Percentiles rank a stretch among this genome's conserved stretches.
phyloP scores from a whole-genome alignment of 2,113 vertebrate genomes.

The Vulpes lagopus region DNA sequence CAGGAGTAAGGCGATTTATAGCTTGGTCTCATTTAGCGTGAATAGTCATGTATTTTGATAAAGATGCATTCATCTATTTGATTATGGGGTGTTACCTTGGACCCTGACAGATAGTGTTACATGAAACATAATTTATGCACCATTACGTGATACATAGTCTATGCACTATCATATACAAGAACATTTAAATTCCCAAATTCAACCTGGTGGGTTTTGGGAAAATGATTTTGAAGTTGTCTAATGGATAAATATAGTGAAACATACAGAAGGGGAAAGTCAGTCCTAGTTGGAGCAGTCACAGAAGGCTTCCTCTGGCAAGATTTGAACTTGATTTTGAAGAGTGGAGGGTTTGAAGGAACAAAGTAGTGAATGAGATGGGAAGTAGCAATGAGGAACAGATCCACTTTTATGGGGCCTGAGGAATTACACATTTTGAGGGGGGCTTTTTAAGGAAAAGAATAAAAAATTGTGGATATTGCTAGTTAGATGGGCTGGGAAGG shows the following conservation, averaged over 20 bases:
- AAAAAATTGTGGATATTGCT: background rate
- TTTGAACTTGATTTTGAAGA: background rate
- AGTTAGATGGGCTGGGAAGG: background rate
- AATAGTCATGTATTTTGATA: background rate
- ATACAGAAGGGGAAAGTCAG: background rate
- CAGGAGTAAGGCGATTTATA: background rate
- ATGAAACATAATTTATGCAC: background rate
- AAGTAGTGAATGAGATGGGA: background rate
- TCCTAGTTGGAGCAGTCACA: background rate
- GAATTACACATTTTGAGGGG: background rate
- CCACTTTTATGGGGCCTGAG: background rate
- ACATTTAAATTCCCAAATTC: background rate
- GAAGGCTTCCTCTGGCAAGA: background rate
- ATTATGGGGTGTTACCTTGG: background rate
- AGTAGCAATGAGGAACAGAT: background rate
- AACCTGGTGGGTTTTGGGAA: background rate
- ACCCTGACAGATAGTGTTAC: background rate
- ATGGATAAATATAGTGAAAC: background rate
- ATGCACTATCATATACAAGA: background rate
- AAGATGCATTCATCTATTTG: background rate
- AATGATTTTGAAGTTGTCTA: background rate
- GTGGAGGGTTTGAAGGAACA: background rate
- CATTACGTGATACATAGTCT: background rate
- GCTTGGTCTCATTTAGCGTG: background rate
- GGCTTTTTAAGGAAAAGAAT: background rate